Percentiles rank a stretch among this genome's conserved stretches.
Evolutionary conservation across 2,113 vertebrate genomes (phyloP).

Genomic region (Naja naja): DNA sequence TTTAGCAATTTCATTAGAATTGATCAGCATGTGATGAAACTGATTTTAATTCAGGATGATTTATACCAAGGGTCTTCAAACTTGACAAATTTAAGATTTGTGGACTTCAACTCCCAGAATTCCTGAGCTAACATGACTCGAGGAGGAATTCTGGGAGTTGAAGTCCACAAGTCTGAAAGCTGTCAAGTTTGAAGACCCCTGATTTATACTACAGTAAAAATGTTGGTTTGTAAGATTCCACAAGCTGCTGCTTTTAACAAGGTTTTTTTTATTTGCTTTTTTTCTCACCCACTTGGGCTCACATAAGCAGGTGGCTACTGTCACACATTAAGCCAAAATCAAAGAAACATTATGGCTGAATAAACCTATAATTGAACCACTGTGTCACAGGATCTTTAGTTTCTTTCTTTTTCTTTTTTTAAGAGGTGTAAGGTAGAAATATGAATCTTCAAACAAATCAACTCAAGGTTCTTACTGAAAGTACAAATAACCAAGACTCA

Average conservation of each 20-base stretch:
- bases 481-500: not conserved
- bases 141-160: no score
- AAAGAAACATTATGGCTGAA: not conserved
- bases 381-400: not conserved
- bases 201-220: not conserved
- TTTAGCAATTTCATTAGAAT: not conserved
- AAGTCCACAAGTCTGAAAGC: no score
- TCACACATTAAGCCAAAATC: not conserved
- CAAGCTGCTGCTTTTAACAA: not conserved
- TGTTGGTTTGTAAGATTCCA: not conserved
- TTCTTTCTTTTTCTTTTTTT: not conserved
- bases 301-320: not conserved
- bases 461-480: not conserved
- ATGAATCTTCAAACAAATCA: not conserved
- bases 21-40: not conserved
- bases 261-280: not conserved
- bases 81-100: no score
- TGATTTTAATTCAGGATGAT: not conserved
- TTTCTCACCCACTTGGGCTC: not conserved
- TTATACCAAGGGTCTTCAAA: not conserved
- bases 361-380: not conserved
- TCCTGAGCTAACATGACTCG: no score
- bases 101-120: no score
- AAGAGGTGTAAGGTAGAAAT: not conserved
- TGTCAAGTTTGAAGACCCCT: no score